Evolutionary conservation across 1,140 invertebrate genomes (phyloP), one percentile per base, ranked within the genome.

Genomic region (Bombyx mandarina): DNA sequence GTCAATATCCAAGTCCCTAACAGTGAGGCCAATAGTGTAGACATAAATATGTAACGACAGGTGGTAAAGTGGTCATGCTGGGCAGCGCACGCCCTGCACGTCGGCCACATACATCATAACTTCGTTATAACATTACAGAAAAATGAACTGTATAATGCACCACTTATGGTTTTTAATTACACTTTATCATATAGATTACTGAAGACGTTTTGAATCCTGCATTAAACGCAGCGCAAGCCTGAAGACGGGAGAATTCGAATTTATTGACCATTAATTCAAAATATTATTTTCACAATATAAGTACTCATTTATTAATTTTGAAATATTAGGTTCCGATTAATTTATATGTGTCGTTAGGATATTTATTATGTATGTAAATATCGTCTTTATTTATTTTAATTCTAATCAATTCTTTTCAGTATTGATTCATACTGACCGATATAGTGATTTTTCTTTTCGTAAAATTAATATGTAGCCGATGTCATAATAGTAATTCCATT

Each of bases 1-100:
- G 86, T 88, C 87, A 88, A 88, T 88, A 88, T 88, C 86, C 77
- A 88, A 88, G 85, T 86, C 83, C 79, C 83, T 85, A 83, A 86
- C 82, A 82, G 79, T 83, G 84, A 81, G 82, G 80, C 77, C 79
- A 84, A 86, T 86, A 83, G 79, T 86, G 85, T 82, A 85, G 86
- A 85, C 84, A 88, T 87, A 87, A 86, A 86, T 86, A 86, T 85
- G 80, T 82, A 84, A 79, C 85, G 82, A 85, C 82, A 85, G 85
- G 82, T 85, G 82, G 85, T 86, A 83, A 77, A 81, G 82, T 82
- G 82, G 74, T 73, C 85, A 86, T 82, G 85, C 85, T 86, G 84
- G 57, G 81, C 73, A 78, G 75, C 82, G 82, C 79, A 81, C 82
- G 82, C 79, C 81, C 73, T 58, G 52, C 22, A 47, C 56, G 50